phyloP scores from a whole-genome alignment of 2,113 vertebrate genomes.

The Microcebus lehilahytsara region DNA sequence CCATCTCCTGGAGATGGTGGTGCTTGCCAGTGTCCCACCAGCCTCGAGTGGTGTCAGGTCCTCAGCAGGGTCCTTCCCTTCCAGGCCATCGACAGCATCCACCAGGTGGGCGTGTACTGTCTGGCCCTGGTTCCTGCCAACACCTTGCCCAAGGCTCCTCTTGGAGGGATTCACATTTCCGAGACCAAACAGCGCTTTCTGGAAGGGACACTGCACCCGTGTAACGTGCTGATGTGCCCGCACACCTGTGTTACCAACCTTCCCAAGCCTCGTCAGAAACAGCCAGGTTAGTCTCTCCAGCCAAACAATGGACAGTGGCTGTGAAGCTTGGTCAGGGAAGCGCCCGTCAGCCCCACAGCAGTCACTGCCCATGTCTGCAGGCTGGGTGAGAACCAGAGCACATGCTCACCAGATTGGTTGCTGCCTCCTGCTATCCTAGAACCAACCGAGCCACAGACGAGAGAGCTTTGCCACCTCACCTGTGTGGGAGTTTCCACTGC shows the following conservation, averaged over 20 bases:
- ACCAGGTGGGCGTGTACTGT: slow-evolving; percentile 97
- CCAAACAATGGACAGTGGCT: background rate
- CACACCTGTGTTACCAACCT: slow-evolving; percentile 98
- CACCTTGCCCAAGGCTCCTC: slow-evolving; percentile 95
- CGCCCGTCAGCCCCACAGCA: background rate
- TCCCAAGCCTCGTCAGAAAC: slow-evolving; percentile 96
- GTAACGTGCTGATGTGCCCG: slow-evolving; percentile 96
- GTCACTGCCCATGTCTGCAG: background rate
- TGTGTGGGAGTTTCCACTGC: background rate
- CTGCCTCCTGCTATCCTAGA: too few species aligned
- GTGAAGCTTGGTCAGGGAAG: fast-evolving
- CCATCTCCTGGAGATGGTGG: too few species aligned
- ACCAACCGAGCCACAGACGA: background rate
- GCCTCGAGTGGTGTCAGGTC: too few species aligned
- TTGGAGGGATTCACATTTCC: slow-evolving; percentile 96
- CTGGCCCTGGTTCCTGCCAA: slow-evolving; percentile 97
- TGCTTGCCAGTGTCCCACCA: background rate
- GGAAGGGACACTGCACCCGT: slow-evolving; percentile 94
- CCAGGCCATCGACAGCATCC: slow-evolving; percentile 97
- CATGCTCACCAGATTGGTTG: background rate
- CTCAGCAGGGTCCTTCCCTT: background rate
- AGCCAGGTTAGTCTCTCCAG: slow-evolving; percentile 87
- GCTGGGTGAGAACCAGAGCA: background rate
- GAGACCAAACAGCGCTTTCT: slow-evolving; percentile 97
- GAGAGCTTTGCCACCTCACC: background rate